Conservation (phyloP, 2,113 vertebrate species). For the Nothobranchius kuhntae region DNA sequence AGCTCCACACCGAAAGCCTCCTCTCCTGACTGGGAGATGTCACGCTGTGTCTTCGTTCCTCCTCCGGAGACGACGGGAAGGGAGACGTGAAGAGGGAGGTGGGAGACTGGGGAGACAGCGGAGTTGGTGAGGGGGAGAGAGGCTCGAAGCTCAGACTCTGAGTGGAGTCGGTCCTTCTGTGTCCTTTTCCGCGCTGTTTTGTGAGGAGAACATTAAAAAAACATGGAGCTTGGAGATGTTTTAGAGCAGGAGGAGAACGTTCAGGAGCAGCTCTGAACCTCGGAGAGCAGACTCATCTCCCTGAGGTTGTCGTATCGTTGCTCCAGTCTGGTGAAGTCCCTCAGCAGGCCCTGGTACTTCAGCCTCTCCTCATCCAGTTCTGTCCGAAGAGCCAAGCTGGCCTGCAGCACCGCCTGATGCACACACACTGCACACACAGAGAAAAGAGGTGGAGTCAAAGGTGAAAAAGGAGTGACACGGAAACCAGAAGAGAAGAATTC, state of each 20-base stretch:
- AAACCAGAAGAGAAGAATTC: neutral
- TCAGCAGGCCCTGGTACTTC: conserved; percentile 79
- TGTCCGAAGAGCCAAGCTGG: conserved; percentile 51
- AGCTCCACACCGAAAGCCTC: conserved; percentile 40
- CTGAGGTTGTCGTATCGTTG: conserved; percentile 81
- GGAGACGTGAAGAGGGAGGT: conserved; percentile 56
- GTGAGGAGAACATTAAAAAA: neutral
- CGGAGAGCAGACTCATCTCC: conserved; percentile 76
- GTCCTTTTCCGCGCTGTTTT: conserved; percentile 70
- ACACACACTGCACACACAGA: conserved; percentile 54
- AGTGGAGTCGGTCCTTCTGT: conserved; percentile 67
- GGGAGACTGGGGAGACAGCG: conserved; percentile 41
- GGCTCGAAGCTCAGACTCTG: conserved; percentile 74
- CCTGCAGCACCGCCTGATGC: conserved; percentile 32
- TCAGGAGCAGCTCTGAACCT: conserved; percentile 60
- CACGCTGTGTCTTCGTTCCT: conserved; percentile 66
- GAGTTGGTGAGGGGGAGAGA: conserved; percentile 49
- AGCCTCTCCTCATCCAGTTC: conserved; percentile 81
- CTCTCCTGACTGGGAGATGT: conserved; percentile 58
- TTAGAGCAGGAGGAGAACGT: neutral
- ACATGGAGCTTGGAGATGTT: neutral
- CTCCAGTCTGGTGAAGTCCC: conserved; percentile 79
- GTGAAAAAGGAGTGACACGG: neutral
- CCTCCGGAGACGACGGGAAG: conserved; percentile 61
- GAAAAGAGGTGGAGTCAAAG: neutral